Base-by-base conservation (phyloP, 2,888 invertebrate species). In the Hirtodrosophila duncani region DNA sequence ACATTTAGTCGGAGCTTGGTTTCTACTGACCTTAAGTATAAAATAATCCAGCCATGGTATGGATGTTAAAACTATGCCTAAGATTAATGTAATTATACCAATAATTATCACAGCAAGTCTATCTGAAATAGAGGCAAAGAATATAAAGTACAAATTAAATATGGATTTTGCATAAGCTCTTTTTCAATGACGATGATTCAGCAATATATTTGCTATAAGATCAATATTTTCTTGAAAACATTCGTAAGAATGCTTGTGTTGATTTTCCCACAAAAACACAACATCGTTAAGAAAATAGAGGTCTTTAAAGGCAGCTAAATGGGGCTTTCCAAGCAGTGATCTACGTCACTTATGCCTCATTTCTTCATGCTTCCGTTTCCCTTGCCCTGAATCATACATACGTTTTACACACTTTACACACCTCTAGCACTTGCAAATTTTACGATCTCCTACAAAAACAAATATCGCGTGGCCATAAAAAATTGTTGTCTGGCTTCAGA, bases 11-110 rank as follows among this genome's bases (percentile, higher is more conserved):
- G n/a, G 3, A 7, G 9, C 0, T n/a, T 1, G 3, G 5, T 5
- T 13, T 0, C 0, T 2, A 62, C 88, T 88, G 87, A 94, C 95
- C 90, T 93, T 93, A 87, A 94, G 89, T 86, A 95, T 93, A 78
- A 95, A 90, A 87, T 94, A 95, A 86, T 95, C 95, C 81, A 94
- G 87, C 95, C 95, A 95, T 38, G 95, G 95, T 84, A 95, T 93
- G 68, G 94, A 94, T 16, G 94, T 92, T 61, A 95, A 89, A 67
- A 95, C 90, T 61, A 95, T 92, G 49, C 95, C 95, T 77, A 91
- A 88, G 58, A 92, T 92, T 78, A 95, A 90, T 10, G 94, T 94
- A 83, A 93, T 90, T 79, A 95, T 89, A 79, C 95, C 95, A 85
- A 95, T 90, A 74, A 93, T 88, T 75, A 95, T 92, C 61, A 94